Evolutionary conservation across 1,140 invertebrate genomes (phyloP), one percentile per base, ranked within the genome.

Genomic region (Dolichoris vasculosae): DNA sequence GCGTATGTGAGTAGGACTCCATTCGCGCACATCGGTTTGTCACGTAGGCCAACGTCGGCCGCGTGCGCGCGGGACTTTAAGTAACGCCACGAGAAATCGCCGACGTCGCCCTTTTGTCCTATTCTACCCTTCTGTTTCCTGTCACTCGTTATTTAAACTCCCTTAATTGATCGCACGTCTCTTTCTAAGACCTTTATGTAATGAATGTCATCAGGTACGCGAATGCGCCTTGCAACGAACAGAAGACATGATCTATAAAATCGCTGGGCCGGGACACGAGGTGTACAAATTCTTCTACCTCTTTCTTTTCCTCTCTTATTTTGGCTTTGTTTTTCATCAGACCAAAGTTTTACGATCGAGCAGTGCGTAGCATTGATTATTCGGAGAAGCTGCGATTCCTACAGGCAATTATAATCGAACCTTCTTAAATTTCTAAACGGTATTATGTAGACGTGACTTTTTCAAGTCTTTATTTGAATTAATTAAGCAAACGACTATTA

Each of bases 41-140:
- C 91, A 92, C 91, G 91, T 92, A 92, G 89, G 90, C 91, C 91
- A 90, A 84, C 55, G 43, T 32, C 35, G 38, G 83, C 81, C 48
- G 63, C 84, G 43, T n/a, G 43, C 40, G 75, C 48, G 75, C 75
- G 75, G 26, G 43, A 20, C 75, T 2, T 46, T 11, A 3, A 73
- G 38, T 8, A 7, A 11, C 46, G 46, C 30, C 64, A 20, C 64
- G 30, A 73, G 79, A 82, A 51, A 87, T 84, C 75, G 63, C 75
- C 32, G n/a, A n/a, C n/a, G 64, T n/a, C 78, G 51, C 67, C 26
- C n/a, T 38, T n/a, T n/a, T 26, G 38, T 3, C 26, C 35, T 1
- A 0, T 15, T n/a, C 1, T 26, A 1, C 63, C n/a, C 35, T 7
- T 11, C 32, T 43, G 40, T 15, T 83, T 35, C 3, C n/a, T n/a